Conservation (phyloP, 2,888 invertebrate genomes). For the Polymixis flavicincta region DNA sequence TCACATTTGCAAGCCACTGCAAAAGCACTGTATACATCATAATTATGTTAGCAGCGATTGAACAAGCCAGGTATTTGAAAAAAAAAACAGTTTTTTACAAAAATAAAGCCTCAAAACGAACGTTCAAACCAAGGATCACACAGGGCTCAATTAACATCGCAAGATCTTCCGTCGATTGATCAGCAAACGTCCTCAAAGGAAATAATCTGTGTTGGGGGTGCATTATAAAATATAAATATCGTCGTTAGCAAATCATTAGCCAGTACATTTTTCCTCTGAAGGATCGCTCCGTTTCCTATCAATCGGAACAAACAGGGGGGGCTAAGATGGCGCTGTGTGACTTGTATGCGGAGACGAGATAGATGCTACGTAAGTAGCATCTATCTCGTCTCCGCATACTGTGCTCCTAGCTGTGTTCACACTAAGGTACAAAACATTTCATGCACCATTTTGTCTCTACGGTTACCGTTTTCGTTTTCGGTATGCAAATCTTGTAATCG, state of each 20-base stretch:
- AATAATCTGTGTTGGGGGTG: constrained; percentile 86
- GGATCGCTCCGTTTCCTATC: constrained; percentile 81
- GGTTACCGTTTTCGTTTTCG: too few relatives aligned
- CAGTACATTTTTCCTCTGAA: constrained; percentile 82
- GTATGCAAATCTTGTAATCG: not conserved
- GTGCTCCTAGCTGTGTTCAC: not conserved
- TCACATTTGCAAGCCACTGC: not conserved
- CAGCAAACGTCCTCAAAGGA: constrained; percentile 85
- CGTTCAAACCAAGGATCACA: constrained; percentile 33
- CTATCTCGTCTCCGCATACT: too few relatives aligned
- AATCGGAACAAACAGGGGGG: constrained; percentile 77
- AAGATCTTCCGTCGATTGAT: constrained; percentile 73
- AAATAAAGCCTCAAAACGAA: not conserved
- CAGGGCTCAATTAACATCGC: constrained; percentile 66
- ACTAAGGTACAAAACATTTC: not conserved
- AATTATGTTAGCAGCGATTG: not conserved
- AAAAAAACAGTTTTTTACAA: not conserved
- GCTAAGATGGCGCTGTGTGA: constrained; percentile 63
- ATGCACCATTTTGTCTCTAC: too few relatives aligned
- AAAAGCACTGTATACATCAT: not conserved
- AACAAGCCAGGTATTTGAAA: not conserved
- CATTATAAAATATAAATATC: constrained; percentile 89
- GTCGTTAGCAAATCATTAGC: constrained; percentile 91
- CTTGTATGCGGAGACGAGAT: not conserved
- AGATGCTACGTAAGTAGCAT: not conserved